Conservation (phyloP, 2,888 invertebrate species). For the Venustoraphidia nigricollis region DNA sequence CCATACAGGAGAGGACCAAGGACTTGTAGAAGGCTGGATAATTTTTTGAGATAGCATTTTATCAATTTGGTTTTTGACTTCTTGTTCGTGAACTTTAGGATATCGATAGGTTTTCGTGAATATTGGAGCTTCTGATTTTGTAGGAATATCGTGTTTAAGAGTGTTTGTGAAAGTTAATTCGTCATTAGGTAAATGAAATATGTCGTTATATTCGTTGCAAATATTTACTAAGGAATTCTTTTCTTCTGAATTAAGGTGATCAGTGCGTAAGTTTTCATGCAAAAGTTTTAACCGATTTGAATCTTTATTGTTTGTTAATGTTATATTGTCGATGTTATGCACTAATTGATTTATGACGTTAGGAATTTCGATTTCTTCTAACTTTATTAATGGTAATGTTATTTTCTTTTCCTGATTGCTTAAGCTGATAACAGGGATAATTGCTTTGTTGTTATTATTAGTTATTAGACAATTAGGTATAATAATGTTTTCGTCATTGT, state of each 20-base stretch:
- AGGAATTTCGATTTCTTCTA: neutral
- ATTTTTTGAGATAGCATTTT: conserved; percentile 18
- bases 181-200: conserved; percentile 11
- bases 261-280: neutral
- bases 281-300: neutral
- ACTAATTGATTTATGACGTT: too few species aligned
- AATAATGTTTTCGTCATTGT: too few species aligned
- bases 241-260: conserved; percentile 15
- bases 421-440: too few species aligned
- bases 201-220: conserved; percentile 12
- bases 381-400: too few species aligned
- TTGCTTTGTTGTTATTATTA: too few species aligned
- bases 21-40: conserved; percentile 13
- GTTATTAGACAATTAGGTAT: too few species aligned
- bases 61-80: conserved; percentile 19
- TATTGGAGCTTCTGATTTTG: conserved; percentile 15
- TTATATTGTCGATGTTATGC: too few species aligned
- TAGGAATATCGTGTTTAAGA: conserved; percentile 20
- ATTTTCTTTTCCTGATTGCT: too few species aligned
- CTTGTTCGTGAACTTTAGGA: conserved; percentile 19
- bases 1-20: conserved; percentile 14
- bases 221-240: conserved; percentile 8
- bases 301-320: neutral
- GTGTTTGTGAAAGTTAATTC: conserved; percentile 11
- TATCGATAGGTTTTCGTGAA: conserved; percentile 21